Evolutionary conservation across 2,888 invertebrate species (phyloP), one percentile per base, ranked within the genome.

Genomic region (Eupsilia transversa): DNA sequence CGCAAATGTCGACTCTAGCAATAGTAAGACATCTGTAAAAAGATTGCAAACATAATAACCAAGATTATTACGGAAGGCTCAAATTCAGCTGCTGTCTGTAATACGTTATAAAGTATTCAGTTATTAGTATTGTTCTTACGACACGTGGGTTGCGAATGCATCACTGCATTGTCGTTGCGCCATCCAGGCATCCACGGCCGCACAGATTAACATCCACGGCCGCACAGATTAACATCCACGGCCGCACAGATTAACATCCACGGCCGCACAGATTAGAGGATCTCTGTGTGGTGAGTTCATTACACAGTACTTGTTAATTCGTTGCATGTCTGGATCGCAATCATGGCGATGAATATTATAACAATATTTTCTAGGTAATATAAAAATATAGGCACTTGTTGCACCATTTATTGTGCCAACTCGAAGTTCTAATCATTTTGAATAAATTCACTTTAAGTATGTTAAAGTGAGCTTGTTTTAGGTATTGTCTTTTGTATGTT

Each of bases 161-260:
- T 66, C 76, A 70, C 76, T 82, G 82, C 83, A 74, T 68, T 60
- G 52, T 43, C 38, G 61, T 83, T 85, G 59, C 79, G 67, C 43
- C 82, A 83, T 1, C 9, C 52, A 70, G 57, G n/a, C n/a, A n/a
- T n/a, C n/a, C n/a, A n/a, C n/a, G n/a, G n/a, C n/a, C n/a, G n/a
- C n/a, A n/a, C n/a, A n/a, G n/a, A n/a, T n/a, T n/a, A n/a, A n/a
- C n/a, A n/a, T n/a, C n/a, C n/a, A n/a, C n/a, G n/a, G n/a, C n/a
- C n/a, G n/a, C n/a, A n/a, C n/a, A n/a, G n/a, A n/a, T n/a, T n/a
- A n/a, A n/a, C 65, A 27, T 61, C 57, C 64, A 66, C 52, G 54
- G 54, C 49, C 52, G 67, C 71, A 41, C 12, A 74, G 38, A 66
- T 74, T 33, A 61, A n/a, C 65, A 27, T 61, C 57, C 64, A 66